A percentile compares a stretch with the other conserved stretches of the same genome.
Evolutionary conservation across 2,797 vertebrate species (phyloP).

Genomic region (Macropodus opercularis): DNA sequence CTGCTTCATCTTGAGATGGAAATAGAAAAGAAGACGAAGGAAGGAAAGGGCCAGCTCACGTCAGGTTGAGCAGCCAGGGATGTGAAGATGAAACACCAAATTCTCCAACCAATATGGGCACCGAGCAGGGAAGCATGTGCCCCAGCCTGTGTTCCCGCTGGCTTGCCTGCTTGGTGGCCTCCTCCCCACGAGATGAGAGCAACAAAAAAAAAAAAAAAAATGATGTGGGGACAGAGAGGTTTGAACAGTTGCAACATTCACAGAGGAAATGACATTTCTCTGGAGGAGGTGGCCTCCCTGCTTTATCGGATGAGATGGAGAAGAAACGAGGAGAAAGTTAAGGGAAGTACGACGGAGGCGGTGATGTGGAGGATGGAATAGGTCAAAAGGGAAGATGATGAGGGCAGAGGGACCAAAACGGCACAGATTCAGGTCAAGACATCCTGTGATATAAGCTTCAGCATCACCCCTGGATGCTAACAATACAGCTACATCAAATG

Average conservation of each 20-base stretch:
- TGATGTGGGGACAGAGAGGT: constrained; percentile 66
- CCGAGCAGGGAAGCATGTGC: constrained; percentile 10
- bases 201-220: constrained; percentile 63
- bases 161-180: constrained; percentile 24
- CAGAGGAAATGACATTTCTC: constrained; percentile 65
- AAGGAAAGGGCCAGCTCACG: constrained; percentile 14
- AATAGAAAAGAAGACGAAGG: constrained; percentile 7
- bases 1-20: constrained; percentile 17
- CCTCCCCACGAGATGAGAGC: constrained; percentile 46
- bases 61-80: constrained; percentile 45
- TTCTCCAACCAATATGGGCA: constrained; percentile 7
- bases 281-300: constrained; percentile 30
- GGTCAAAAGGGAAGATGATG: constrained; percentile 51
- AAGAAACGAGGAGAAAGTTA: constrained; percentile 23
- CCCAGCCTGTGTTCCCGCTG: constrained; percentile 18
- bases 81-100: constrained; percentile 31
- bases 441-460: constrained; percentile 13
- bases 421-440: constrained; percentile 22
- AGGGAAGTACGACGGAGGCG: constrained; percentile 44
- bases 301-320: constrained; percentile 57
- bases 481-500: too few relatives aligned
- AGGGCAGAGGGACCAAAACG: constrained; percentile 27
- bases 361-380: constrained; percentile 26
- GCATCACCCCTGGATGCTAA: too few relatives aligned
- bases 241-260: constrained; percentile 52